phyloP scores from a whole-genome alignment of 2,797 vertebrate genomes.

The Sebastes matsubarae region DNA sequence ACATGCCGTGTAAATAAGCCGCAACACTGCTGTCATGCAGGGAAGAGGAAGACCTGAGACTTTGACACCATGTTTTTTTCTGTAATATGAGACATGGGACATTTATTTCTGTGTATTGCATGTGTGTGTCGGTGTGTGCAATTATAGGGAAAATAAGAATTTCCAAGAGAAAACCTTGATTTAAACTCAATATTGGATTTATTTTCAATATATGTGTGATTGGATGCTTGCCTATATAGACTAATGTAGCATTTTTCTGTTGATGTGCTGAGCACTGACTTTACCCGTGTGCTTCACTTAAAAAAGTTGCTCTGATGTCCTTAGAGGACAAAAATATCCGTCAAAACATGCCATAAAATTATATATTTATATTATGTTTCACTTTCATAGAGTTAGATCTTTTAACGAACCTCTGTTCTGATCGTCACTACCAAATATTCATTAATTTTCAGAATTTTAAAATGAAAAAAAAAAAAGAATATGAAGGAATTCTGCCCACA shows the following conservation, averaged over 20 bases:
- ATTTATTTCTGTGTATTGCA: not conserved
- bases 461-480: no score
- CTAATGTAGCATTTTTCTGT: not conserved
- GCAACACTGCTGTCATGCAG: not conserved
- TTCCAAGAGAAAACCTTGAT: not conserved
- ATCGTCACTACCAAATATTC: not conserved
- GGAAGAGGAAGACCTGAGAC: not conserved
- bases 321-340: not conserved
- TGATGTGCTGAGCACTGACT: not conserved
- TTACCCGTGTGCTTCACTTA: accelerated
- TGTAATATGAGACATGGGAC: not conserved
- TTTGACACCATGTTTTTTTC: not conserved
- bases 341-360: not conserved
- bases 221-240: not conserved
- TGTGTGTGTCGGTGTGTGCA: not conserved
- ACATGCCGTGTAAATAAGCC: slow-evolving; percentile 25
- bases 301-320: accelerated
- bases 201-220: not conserved
- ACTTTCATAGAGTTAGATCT: not conserved
- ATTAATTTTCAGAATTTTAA: not conserved
- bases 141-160: not conserved
- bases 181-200: not conserved
- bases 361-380: not conserved
- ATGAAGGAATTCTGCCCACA: no score
- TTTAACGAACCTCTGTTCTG: accelerated